Conservation (phyloP, 2,113 vertebrate genomes). For the Daubentonia madagascariensis region DNA sequence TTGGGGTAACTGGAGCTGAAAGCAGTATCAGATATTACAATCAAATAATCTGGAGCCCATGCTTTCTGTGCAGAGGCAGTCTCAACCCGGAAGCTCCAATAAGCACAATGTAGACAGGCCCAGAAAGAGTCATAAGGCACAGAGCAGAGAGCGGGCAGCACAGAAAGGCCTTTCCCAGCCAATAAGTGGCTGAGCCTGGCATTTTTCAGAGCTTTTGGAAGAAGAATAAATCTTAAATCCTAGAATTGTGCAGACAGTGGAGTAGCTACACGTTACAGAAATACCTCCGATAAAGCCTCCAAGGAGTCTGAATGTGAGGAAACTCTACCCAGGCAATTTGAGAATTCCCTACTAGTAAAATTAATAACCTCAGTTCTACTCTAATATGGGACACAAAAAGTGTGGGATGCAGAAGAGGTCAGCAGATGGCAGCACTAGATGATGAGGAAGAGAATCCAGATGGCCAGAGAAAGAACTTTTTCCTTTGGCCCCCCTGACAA, state of each 20-base stretch:
- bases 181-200: background rate
- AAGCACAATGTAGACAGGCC: background rate
- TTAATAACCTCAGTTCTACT: background rate
- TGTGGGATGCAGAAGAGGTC: constrained; percentile 37
- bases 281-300: background rate
- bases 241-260: background rate
- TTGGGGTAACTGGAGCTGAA: background rate
- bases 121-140: background rate
- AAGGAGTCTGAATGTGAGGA: background rate
- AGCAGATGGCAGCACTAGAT: constrained; percentile 67
- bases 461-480: background rate
- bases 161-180: background rate
- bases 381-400: background rate
- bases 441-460: background rate
- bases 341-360: background rate
- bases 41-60: background rate
- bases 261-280: background rate
- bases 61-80: background rate
- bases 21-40: background rate
- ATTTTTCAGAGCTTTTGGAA: constrained; percentile 21
- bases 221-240: background rate
- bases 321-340: background rate
- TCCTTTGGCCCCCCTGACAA: background rate
- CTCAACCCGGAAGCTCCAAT: background rate
- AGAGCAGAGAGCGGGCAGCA: background rate